Evolutionary conservation across 2,797 vertebrate genomes (phyloP), one percentile per base, ranked within the genome.

Genomic region (Cyprinella venusta): DNA sequence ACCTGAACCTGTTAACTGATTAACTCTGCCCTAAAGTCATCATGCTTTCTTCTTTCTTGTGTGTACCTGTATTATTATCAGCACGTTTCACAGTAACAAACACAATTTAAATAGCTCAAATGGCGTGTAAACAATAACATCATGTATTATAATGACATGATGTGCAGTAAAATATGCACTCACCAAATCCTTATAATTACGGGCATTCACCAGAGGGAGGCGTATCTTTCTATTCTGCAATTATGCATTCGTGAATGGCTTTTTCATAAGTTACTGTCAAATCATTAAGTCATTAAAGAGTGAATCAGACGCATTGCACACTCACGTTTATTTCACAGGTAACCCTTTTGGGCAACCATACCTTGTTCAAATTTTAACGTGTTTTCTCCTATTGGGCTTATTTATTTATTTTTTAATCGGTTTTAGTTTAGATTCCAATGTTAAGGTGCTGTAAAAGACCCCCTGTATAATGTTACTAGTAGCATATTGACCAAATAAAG

Each of bases 281-380:
- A 40, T 36, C 67, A 63, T 74, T 74, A 74, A 63, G 52, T n/a
- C 52, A 81, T 72, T 74, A 81, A 63, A 48, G 19, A 74, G 54
- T 74, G 19, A 81, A 74, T 74, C 56, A 18, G 69, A 64, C 9
- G 6, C 52, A 81, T 16, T 50, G 1, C 45, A 15, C 54, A n/a
- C n/a, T 63, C 67, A 63, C 68, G 54, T 71, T 70, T 71, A 70
- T 26, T 70, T 70, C 24, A 24, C 36, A 26, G 2, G 16, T 9
- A 69, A 30, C 65, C 38, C 54, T 48, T 48, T n/a, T 56, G 21
- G 21, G 38, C 6, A 52, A 70, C 24, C 13, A 1, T 36, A 38
- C 24, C 5, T 36, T 67, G 8, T 26, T 80, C 45, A 8, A 8
- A 16, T 50, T 4, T n/a, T 6, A 65, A 30, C 45, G 50, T 4